Evolutionary conservation across 2,888 invertebrate species (phyloP).

Genomic region (Stenoptilia bipunctidactyla): DNA sequence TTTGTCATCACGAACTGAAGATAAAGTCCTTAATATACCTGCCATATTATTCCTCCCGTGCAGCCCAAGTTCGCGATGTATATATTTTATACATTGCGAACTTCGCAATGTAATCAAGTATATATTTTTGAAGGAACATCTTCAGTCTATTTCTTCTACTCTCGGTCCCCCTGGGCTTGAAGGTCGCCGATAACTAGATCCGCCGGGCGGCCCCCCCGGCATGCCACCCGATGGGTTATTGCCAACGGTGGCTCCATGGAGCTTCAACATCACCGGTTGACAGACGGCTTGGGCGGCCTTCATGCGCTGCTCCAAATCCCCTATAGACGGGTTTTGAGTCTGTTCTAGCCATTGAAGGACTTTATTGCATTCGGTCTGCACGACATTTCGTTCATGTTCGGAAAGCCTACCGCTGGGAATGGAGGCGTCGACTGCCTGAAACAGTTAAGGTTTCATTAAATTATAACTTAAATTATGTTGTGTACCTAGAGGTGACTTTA

Average conservation of each 20-base stretch:
- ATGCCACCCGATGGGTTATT: conserved; percentile 40
- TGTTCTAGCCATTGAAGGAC: conserved; percentile 85
- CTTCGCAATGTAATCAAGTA: too few relatives aligned
- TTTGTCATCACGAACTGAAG: too few relatives aligned
- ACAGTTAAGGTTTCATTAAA: too few relatives aligned
- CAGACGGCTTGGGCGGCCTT: conserved; percentile 82
- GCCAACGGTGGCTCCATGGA: conserved; percentile 26
- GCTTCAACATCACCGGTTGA: conserved; percentile 84
- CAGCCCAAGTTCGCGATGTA: too few relatives aligned
- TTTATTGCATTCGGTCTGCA: conserved; percentile 76
- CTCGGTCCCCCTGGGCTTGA: background rate
- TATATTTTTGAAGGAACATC: background rate
- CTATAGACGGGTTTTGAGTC: conserved; percentile 82
- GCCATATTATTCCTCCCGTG: too few relatives aligned
- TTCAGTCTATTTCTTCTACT: conserved; percentile 74
- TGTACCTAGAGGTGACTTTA: too few relatives aligned
- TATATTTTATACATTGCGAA: too few relatives aligned
- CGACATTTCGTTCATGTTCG: conserved; percentile 77
- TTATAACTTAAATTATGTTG: too few relatives aligned
- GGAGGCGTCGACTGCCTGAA: conserved; percentile 75
- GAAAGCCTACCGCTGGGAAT: conserved; percentile 78
- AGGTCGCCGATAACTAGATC: conserved; percentile 70
- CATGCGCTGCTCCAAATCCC: conserved; percentile 82
- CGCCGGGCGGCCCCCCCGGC: too few relatives aligned
- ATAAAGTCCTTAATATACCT: too few relatives aligned